These are phyloP conservation scores for Phoxinus dragarum DNA, from an alignment of 2,797 vertebrate species.

Conservation along the genomic window DNA sequence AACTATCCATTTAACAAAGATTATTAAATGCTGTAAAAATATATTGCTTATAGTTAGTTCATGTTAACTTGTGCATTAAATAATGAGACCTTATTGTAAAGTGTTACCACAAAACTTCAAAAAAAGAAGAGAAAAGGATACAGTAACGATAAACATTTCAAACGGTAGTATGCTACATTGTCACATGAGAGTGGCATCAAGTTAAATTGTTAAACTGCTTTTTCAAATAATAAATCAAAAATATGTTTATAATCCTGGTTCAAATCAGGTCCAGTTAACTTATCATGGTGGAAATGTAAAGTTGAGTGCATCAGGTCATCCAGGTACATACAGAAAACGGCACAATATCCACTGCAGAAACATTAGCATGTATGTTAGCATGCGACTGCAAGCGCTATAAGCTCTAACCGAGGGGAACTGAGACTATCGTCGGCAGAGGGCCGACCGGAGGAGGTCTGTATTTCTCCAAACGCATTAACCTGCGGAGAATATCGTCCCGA, in stretches of 20 bases:
- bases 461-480: conserved; percentile 85
- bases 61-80: not conserved
- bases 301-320: not conserved
- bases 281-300: not conserved
- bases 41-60: not conserved
- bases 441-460: conserved; percentile 82
- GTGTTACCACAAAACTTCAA: not conserved
- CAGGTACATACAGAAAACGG: too few species aligned
- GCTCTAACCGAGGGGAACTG: conserved; percentile 74
- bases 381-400: accelerated
- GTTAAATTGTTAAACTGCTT: not conserved
- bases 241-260: not conserved
- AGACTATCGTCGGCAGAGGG: conserved; percentile 81
- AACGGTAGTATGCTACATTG: not conserved
- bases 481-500: conserved; percentile 80
- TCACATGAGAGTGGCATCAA: not conserved
- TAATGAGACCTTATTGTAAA: not conserved
- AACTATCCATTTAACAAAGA: not conserved
- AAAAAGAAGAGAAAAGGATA: too few species aligned
- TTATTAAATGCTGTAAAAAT: not conserved
- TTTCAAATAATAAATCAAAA: not conserved
- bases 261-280: not conserved
- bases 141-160: not conserved
- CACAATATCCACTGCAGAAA: not conserved
- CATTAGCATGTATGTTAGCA: not conserved